A percentile compares a stretch with the other conserved stretches of the same genome.
These are phyloP conservation scores for Copsychus sechellarum DNA, from an alignment of 2,113 vertebrate species.

Conservation along the genomic window DNA sequence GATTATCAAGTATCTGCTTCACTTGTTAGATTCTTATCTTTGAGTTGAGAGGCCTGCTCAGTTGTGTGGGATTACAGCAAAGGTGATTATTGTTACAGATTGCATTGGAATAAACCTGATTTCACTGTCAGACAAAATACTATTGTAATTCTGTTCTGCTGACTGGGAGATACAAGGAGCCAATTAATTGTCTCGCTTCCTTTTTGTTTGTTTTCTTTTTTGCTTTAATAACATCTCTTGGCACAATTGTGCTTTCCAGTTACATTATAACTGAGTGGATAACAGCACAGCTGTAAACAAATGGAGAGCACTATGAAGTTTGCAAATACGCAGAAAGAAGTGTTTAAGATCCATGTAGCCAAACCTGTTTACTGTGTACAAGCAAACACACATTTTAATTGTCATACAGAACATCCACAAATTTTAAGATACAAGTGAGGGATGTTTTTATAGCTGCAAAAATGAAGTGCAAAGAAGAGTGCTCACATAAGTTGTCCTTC, in stretches of 20 bases:
- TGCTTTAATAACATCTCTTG: not conserved
- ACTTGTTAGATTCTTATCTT: not conserved
- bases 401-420: not conserved
- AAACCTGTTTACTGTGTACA: not conserved
- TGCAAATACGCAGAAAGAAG: not conserved
- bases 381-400: not conserved
- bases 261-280: not conserved
- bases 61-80: not conserved
- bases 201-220: constrained; percentile 8
- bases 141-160: not conserved
- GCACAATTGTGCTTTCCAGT: not conserved
- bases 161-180: not conserved
- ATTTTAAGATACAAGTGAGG: not conserved
- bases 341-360: not conserved
- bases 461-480: not conserved
- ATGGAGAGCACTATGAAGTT: not conserved
- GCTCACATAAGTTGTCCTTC: not conserved
- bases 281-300: not conserved
- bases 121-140: not conserved
- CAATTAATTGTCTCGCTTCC: not conserved
- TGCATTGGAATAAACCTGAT: not conserved
- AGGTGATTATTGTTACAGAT: not conserved
- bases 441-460: not conserved
- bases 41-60: not conserved
- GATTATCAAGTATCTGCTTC: not conserved